Base-by-base conservation (phyloP, 2,888 invertebrate species). In the Eurytoma adleriae region DNA sequence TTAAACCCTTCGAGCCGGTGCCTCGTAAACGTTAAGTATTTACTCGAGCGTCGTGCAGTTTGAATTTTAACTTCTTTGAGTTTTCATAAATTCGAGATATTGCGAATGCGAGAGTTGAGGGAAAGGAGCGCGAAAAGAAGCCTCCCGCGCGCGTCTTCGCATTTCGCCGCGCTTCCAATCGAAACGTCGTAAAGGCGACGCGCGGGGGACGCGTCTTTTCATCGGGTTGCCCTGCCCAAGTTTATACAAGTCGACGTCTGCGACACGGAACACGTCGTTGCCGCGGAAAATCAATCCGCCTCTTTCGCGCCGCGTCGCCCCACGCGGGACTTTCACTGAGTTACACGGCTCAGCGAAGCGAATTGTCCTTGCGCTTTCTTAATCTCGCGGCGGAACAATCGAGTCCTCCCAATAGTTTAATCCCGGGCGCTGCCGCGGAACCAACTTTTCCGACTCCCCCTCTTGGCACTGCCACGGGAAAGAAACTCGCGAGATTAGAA, bases 391-490 rank as follows among this genome's bases (percentile, higher is more conserved):
- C 24, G 61, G 72, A 67, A 83, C 81, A 83, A 83, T 84, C 83
- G 74, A 76, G 71, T 67, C 72, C 74, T 72, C 75, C 77, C 74
- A 81, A 83, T 83, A 83, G 83, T 84, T 83, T 83, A 83, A 85
- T 83, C 83, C 80, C 69, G 24, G 14, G 67, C 54, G 7, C 68
- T 77, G 81, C 78, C 74, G 57, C 75, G 71, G 52, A 82, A 82
- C 78, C 72, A 83, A 79, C 78, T 83, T 79, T 78, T 73, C 64
- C 73, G 57, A 40, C 40, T 40, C 40, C 40, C 40, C 40, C 10
- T 40, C 40, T 40, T 40, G 40, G 40, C 40, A 40, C 10, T 10
- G 67, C 57, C 54, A 64, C 67, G 80, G 14, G n/a, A 16, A 30
- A 18, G 24, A 13, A 69, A 14, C 3, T 18, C 3, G 30, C 13